Conservation (phyloP, 2,888 invertebrate genomes). For the Lucinisca nassula region DNA sequence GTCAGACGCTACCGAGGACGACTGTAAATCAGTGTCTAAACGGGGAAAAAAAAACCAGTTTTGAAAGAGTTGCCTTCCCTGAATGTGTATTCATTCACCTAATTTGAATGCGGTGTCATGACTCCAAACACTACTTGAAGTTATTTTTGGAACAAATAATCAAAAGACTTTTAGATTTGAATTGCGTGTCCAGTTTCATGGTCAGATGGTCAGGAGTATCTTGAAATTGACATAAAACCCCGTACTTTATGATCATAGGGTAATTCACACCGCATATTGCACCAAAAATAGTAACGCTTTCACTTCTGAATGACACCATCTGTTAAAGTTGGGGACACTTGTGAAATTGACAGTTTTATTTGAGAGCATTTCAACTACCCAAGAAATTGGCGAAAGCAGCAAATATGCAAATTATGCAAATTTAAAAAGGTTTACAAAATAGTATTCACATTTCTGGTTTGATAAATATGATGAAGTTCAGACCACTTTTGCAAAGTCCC, state of each 20-base stretch:
- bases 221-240: not conserved
- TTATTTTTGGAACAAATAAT: slow-evolving; percentile 1
- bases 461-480: no score
- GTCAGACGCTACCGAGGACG: no score
- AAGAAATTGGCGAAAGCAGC: no score
- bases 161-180: not conserved
- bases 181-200: slow-evolving; percentile 8
- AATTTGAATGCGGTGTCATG: not conserved
- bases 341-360: not conserved
- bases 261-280: slow-evolving; percentile 14
- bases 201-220: not conserved
- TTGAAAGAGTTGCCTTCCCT: no score
- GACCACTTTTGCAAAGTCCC: no score
- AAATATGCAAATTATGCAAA: no score
- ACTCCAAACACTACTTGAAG: not conserved
- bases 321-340: not conserved
- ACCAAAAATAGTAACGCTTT: slow-evolving; percentile 13
- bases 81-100: no score
- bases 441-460: no score
- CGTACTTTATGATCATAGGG: slow-evolving; percentile 3
- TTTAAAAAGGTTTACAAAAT: no score
- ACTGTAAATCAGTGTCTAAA: no score
- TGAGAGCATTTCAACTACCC: no score
- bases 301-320: slow-evolving; percentile 3
- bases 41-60: no score